These are phyloP conservation scores for Catajapyx aquilonaris DNA, from an alignment of 1,140 invertebrate species.

Conservation along the genomic window DNA sequence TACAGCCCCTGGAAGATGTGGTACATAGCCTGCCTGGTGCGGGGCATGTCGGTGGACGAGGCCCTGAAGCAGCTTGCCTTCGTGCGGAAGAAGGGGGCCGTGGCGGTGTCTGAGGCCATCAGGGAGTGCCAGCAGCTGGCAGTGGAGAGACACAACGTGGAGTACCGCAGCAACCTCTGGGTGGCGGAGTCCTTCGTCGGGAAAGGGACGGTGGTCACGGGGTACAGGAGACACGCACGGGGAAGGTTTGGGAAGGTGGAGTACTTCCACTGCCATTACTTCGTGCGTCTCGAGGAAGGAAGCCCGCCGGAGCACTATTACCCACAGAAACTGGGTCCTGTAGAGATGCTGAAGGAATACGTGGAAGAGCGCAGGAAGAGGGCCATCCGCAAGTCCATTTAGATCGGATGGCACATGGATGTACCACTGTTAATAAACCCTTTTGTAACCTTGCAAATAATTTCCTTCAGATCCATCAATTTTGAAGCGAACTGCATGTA, in stretches of 20 bases:
- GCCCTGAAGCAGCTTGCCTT: slow-evolving; percentile 77
- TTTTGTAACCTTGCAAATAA: too few relatives aligned
- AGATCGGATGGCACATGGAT: slow-evolving; percentile 15
- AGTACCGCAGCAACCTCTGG: slow-evolving; percentile 90
- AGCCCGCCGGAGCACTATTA: slow-evolving; percentile 57
- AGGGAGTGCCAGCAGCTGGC: slow-evolving; percentile 76
- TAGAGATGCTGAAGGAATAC: slow-evolving; percentile 51
- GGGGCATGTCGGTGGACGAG: slow-evolving; percentile 84
- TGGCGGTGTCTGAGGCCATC: slow-evolving; percentile 52
- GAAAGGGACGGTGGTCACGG: slow-evolving; percentile 56
- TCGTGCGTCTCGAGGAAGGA: slow-evolving; percentile 77
- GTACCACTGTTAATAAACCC: not conserved
- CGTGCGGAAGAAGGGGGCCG: slow-evolving; percentile 60
- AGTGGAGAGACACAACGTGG: slow-evolving; percentile 74
- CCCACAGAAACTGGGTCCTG: slow-evolving; percentile 34
- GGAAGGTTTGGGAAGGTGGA: slow-evolving; percentile 41
- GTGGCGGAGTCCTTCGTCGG: slow-evolving; percentile 67
- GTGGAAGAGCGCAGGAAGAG: slow-evolving; percentile 41
- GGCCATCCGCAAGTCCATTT: slow-evolving; percentile 45
- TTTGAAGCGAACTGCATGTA: too few relatives aligned
- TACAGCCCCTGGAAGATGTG: slow-evolving; percentile 81
- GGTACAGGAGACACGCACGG: slow-evolving; percentile 58
- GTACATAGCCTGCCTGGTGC: slow-evolving; percentile 65
- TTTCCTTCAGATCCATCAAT: too few relatives aligned
- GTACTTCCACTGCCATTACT: slow-evolving; percentile 71